A percentile compares a stretch with the other conserved stretches of the same genome.
Conservation (phyloP, 2,797 vertebrate species). For the Thaleichthys pacificus region DNA sequence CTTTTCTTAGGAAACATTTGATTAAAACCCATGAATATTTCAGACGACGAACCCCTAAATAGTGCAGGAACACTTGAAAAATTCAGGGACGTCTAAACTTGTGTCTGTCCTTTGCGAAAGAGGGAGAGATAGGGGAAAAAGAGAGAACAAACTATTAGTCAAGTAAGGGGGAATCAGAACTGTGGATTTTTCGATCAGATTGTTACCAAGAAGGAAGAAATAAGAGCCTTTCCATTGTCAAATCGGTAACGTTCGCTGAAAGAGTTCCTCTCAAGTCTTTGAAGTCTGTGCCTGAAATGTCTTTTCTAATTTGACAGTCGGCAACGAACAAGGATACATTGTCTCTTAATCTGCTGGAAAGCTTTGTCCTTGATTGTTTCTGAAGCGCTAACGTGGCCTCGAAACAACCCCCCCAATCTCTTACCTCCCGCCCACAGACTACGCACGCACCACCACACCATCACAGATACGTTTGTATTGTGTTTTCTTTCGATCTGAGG, state of each 20-base stretch:
- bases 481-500: slow-evolving; percentile 9
- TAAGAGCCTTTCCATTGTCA: background rate
- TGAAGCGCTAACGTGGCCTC: background rate
- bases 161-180: background rate
- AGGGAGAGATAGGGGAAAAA: background rate
- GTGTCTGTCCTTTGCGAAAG: slow-evolving; percentile 22
- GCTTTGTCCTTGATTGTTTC: background rate
- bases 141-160: background rate
- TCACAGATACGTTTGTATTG: background rate
- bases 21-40: slow-evolving; percentile 66
- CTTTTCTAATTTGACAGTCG: slow-evolving; percentile 3
- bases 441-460: background rate
- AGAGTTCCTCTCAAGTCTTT: background rate
- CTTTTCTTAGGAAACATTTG: slow-evolving; percentile 58
- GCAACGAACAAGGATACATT: slow-evolving; percentile 10
- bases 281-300: background rate
- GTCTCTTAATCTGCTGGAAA: slow-evolving; percentile 1
- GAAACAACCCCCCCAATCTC: no score
- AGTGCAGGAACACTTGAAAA: slow-evolving; percentile 56
- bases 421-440: no score
- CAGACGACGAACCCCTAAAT: slow-evolving; percentile 51
- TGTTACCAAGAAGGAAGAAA: background rate
- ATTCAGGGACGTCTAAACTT: slow-evolving; percentile 44
- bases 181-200: no score
- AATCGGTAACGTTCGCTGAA: background rate